Evolutionary conservation across 2,888 invertebrate genomes (phyloP), one percentile per base, ranked within the genome.

Genomic region (Oxyscelio sp.): DNA sequence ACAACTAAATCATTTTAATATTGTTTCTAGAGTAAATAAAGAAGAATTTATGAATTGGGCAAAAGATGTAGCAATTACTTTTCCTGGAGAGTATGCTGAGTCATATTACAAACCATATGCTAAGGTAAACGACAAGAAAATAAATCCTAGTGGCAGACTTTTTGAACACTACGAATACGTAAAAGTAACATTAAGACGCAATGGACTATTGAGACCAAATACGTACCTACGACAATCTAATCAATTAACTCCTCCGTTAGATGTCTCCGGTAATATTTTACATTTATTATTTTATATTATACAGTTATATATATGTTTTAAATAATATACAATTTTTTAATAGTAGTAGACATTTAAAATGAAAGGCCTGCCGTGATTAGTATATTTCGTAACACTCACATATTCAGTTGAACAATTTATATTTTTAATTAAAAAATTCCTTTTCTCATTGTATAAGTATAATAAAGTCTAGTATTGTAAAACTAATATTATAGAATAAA

Each of bases 11-110:
- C n/a, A n/a, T n/a, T n/a, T n/a, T n/a, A n/a, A n/a, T n/a, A n/a
- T n/a, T n/a, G n/a, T n/a, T n/a, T n/a, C n/a, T n/a, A n/a, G 68
- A 21, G 54, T 68, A 24, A 21, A 38, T 2, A 68, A 22, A 54
- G 52, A 68, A 0, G 54, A 54, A 68, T 68, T 68, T 43, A 54
- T 22, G 11, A 40, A 24, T 8, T 68, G 52, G 54, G 54, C 68
- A 5, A 34, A 68, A 38, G 68, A 68, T n/a, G 52, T 68, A n/a
- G 40, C 19, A 4, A 54, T 22, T 2, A 24, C 54, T 54, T 68
- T 68, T 54, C 17, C 38, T 4, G 13, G 50, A 24, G 56, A 68
- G 9, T 24, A 5, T 13, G 43, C 24, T 0, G 22, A 40, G 8
- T 15, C 24, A 11, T 68, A 68, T 11, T 68, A 34, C 38, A n/a